Conservation (phyloP, 1,140 invertebrate species). For the Anadara kagoshimensis region DNA sequence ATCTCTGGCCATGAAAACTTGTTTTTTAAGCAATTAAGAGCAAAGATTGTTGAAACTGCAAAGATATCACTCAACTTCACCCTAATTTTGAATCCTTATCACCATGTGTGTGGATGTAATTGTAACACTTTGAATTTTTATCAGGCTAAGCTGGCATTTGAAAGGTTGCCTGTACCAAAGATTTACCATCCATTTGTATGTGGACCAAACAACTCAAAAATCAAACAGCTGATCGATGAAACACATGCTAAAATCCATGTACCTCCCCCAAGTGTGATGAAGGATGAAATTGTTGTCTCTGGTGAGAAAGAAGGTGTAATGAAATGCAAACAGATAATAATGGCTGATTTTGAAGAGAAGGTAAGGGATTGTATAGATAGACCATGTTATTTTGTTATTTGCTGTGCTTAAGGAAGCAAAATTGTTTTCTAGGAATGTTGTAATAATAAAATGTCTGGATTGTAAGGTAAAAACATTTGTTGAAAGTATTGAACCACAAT, state of each 20-base stretch:
- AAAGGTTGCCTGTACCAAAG: constrained; percentile 87
- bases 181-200: constrained; percentile 96
- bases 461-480: no score
- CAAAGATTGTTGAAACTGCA: no score
- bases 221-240: constrained; percentile 85
- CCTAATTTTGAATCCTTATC: no score
- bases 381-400: no score
- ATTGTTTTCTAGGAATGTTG: no score
- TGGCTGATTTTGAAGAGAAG: constrained; percentile 92
- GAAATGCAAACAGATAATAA: constrained; percentile 88
- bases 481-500: no score
- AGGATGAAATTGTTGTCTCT: constrained; percentile 95
- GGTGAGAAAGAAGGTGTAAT: constrained; percentile 97
- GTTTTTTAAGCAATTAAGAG: no score
- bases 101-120: neutral
- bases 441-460: no score
- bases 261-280: constrained; percentile 91
- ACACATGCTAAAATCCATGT: constrained; percentile 94
- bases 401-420: no score
- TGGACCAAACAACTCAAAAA: constrained; percentile 89
- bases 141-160: constrained; percentile 87
- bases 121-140: constrained; percentile 2
- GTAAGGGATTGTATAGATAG: constrained; percentile 71
- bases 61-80: no score
- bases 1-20: no score